Base-by-base conservation (phyloP, 2,797 vertebrate genomes). In the Dallia pectoralis region DNA sequence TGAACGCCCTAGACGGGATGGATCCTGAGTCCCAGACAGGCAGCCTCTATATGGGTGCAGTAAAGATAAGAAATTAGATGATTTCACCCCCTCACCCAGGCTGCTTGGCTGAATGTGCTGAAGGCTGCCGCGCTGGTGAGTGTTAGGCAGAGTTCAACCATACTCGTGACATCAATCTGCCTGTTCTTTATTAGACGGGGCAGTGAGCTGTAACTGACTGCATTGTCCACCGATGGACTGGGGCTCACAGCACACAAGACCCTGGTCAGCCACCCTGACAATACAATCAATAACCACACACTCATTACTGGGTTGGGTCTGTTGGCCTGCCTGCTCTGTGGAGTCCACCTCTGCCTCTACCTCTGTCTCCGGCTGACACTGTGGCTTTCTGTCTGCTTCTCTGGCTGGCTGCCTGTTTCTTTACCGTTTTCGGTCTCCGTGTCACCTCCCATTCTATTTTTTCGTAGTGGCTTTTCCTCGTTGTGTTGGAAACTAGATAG, bases 211-310 rank as follows among this genome's bases (percentile, higher is more conserved):
- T 92, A 92, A 93, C 93, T 93, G 92, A 93, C 90, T 93, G 90
- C 91, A 93, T 91, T 93, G 92, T 94, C 91, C 92, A 93, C 91
- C 93, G 93, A 94, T 93, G 92, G 91, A 94, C 92, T 90, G 90
- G 87, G 89, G 86, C 89, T 89, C 89, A 77, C 30, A 86, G 89
- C 88, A 86, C 89, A 81, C 86, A 70, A 85, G 89, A 84, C 89
- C 88, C 92, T 82, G 90, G 87, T 90, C 89, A 90, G 87, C 89
- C 91, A 84, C 87, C 87, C 89, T 93, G 91, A 93, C 92, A 92
- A 91, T 92, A 92, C 90, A 91, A 93, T 93, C 93, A 92, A 93
- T 93, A 93, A 91, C 89, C 91, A 90, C 89, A 87, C 89, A 83
- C 84, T 91, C 89, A 93, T 92, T 92, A 92, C 78, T 79, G 86